phyloP scores from a whole-genome alignment of 2,113 vertebrate genomes.

The Alexandromys fortis region DNA sequence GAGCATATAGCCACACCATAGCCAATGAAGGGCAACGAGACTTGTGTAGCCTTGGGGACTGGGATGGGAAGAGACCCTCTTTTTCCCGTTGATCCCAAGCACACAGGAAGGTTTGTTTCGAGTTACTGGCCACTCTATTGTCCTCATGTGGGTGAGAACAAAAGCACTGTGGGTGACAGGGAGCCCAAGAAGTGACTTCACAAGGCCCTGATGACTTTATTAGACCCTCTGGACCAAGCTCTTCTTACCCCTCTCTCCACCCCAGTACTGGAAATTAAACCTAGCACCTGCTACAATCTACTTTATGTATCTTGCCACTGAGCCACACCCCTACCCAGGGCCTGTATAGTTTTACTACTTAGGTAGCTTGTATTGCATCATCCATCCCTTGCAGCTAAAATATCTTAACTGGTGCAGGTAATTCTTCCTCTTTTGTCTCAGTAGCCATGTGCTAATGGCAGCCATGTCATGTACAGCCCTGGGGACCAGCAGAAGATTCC shows the following conservation, averaged over 20 bases:
- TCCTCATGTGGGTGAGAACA: background rate
- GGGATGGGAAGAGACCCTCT: fast-evolving
- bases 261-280: background rate
- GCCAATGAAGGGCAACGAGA: background rate
- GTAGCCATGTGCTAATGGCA: background rate
- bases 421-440: background rate
- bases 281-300: background rate
- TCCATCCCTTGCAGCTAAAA: background rate
- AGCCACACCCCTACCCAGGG: background rate
- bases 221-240: background rate
- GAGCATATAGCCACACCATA: background rate
- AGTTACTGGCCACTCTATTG: background rate
- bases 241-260: background rate
- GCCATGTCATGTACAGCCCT: background rate
- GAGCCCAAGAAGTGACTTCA: background rate
- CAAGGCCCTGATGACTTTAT: background rate
- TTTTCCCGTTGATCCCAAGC: background rate
- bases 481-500: background rate
- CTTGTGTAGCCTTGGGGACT: background rate
- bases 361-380: background rate
- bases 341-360: background rate
- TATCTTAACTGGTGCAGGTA: background rate
- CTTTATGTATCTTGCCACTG: background rate
- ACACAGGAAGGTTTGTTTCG: background rate
- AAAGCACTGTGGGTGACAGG: background rate